Conservation (phyloP, 2,797 vertebrate genomes). For the Delichon dasypus region DNA sequence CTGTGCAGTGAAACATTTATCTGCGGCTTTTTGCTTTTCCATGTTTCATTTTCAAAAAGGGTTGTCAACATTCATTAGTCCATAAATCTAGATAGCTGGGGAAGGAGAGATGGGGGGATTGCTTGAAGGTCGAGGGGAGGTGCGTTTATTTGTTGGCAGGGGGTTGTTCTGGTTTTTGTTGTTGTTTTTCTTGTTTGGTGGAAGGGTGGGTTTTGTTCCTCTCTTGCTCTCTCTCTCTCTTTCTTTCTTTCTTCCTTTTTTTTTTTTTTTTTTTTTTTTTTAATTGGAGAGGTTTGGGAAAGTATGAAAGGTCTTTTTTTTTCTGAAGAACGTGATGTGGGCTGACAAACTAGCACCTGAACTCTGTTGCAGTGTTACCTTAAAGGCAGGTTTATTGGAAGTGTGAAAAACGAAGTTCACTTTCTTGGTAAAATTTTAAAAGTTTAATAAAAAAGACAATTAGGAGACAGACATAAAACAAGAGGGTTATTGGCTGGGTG, state of each 20-base stretch:
- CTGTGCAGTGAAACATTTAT: neutral
- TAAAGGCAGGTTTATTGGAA: neutral
- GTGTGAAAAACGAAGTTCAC: no score
- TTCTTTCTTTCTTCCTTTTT: neutral
- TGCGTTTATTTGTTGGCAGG: neutral
- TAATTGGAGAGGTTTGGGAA: neutral
- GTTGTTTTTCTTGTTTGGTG: neutral
- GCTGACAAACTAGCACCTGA: neutral
- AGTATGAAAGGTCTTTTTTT: neutral
- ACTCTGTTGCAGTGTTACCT: neutral
- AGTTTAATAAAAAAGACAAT: no score
- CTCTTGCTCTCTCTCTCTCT: no score
- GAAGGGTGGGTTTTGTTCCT: neutral
- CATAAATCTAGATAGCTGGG: neutral
- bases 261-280: neutral
- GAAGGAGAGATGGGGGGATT: neutral
- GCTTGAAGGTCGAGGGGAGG: accelerated
- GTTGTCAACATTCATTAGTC: neutral
- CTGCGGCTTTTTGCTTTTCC: neutral
- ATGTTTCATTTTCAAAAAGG: neutral
- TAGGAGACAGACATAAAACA: no score
- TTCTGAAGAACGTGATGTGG: neutral
- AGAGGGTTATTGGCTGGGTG: no score
- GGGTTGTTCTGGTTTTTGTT: neutral
- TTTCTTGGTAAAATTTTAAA: no score